A percentile compares a stretch with the other conserved stretches of the same genome.
Evolutionary conservation across 2,888 invertebrate species (phyloP).

Genomic region (Allygus modestus): DNA sequence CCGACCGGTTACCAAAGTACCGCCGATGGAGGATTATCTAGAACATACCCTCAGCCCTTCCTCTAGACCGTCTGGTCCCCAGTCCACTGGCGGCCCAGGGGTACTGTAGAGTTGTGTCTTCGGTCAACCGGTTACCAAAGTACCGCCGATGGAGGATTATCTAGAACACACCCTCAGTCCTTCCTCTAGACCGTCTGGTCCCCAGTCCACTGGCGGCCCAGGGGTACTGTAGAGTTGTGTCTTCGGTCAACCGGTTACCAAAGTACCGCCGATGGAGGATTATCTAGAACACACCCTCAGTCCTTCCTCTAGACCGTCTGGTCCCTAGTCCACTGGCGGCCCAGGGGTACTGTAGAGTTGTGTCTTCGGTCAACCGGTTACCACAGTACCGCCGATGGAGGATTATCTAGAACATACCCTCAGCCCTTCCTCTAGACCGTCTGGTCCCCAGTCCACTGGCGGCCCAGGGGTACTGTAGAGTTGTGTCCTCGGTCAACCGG

Average conservation of each 20-base stretch:
- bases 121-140: conserved; percentile 45
- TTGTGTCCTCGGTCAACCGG: conserved; percentile 14
- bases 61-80: neutral
- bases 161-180: neutral
- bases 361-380: conserved; percentile 21
- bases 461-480: too few relatives aligned
- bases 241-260: conserved; percentile 34
- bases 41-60: neutral
- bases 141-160: conserved; percentile 12
- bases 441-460: too few relatives aligned
- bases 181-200: neutral
- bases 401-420: neutral
- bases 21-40: conserved; percentile 10
- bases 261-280: conserved; percentile 24
- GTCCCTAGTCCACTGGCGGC: too few relatives aligned
- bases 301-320: neutral
- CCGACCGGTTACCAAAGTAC: conserved; percentile 43
- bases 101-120: neutral
- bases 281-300: neutral
- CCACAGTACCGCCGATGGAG: conserved; percentile 34
- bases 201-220: too few relatives aligned
- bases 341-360: too few relatives aligned
- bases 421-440: neutral
- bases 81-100: too few relatives aligned
- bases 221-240: too few relatives aligned